A percentile compares a stretch with the other conserved stretches of the same genome.
These are phyloP conservation scores for Eumaeus atala DNA, from an alignment of 1,140 invertebrate species.

Conservation along the genomic window DNA sequence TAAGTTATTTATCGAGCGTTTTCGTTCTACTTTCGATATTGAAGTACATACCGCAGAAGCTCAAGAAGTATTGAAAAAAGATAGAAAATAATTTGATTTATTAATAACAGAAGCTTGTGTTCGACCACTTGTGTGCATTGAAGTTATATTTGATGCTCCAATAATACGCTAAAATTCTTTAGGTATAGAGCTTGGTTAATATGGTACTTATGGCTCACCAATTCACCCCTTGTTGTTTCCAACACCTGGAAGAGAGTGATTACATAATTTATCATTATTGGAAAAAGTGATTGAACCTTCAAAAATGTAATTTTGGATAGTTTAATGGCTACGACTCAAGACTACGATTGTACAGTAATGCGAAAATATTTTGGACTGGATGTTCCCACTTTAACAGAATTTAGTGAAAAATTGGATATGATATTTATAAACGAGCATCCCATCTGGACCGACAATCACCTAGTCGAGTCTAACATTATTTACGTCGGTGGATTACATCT, in stretches of 20 bases:
- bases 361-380: constrained; percentile 52
- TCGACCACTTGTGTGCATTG: constrained; percentile 35
- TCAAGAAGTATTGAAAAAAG: constrained; percentile 34
- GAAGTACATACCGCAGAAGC: constrained; percentile 40
- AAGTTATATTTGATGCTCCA: constrained; percentile 53
- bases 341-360: constrained; percentile 21
- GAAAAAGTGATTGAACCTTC: constrained; percentile 42
- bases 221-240: constrained; percentile 67
- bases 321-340: background rate
- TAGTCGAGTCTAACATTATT: constrained; percentile 65
- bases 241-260: constrained; percentile 33
- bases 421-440: constrained; percentile 73
- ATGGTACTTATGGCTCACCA: constrained; percentile 54
- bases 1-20: constrained; percentile 20
- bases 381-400: constrained; percentile 48
- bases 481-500: constrained; percentile 71
- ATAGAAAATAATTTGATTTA: constrained; percentile 42
- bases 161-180: constrained; percentile 55
- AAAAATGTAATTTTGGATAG: constrained; percentile 18
- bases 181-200: constrained; percentile 26
- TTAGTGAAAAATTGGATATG: constrained; percentile 69
- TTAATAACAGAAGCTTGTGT: constrained; percentile 41
- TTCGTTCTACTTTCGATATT: constrained; percentile 27
- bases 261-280: constrained; percentile 35
- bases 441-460: constrained; percentile 56